phyloP scores from a whole-genome alignment of 2,797 vertebrate genomes.

The Xenopus petersii region DNA sequence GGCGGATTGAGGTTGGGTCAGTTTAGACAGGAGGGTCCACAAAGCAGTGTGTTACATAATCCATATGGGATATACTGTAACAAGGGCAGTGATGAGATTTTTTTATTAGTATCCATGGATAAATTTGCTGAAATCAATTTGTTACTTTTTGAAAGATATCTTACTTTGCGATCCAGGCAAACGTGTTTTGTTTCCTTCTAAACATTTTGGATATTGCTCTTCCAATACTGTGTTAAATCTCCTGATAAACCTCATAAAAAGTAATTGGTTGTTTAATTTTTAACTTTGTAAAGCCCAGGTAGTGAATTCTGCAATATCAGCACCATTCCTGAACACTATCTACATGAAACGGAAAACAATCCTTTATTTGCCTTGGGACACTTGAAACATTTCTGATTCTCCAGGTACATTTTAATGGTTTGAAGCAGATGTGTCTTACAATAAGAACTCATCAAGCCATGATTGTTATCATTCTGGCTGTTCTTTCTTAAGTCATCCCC shows the following conservation, averaged over 20 bases:
- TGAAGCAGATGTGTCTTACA: constrained; percentile 62
- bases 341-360: constrained; percentile 59
- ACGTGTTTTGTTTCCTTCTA: too few species aligned
- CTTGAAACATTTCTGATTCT: constrained; percentile 60
- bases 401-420: constrained; percentile 59
- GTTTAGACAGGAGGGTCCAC: too few species aligned
- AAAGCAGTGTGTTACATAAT: too few species aligned
- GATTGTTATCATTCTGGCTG: constrained; percentile 54
- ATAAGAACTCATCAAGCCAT: constrained; percentile 59
- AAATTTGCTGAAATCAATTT: too few species aligned
- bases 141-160: too few species aligned
- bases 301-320: constrained; percentile 61
- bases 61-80: too few species aligned
- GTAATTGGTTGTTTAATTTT: constrained; percentile 46
- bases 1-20: too few species aligned
- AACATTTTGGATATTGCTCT: not conserved
- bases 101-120: too few species aligned
- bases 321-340: constrained; percentile 62
- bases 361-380: constrained; percentile 62
- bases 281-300: constrained; percentile 32
- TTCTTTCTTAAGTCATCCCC: constrained; percentile 52
- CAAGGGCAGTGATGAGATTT: too few species aligned
- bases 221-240: constrained; percentile 29
- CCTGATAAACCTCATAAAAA: constrained; percentile 37
- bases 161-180: too few species aligned